Evolutionary conservation across 2,888 invertebrate species (phyloP), one percentile per base, ranked within the genome.

Genomic region (Artemia sp.): DNA sequence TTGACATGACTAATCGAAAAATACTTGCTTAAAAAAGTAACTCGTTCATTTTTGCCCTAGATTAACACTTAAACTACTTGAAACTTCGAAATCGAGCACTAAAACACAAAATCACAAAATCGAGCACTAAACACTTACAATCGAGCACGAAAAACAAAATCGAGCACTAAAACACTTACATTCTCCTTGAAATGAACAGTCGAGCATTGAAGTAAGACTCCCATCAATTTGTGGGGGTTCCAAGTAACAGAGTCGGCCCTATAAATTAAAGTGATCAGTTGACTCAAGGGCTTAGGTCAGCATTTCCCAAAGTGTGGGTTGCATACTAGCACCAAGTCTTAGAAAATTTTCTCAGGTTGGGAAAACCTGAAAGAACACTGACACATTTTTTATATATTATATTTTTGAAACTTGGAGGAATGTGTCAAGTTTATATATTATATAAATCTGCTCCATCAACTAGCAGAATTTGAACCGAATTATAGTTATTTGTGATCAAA

Each of bases 201-300:
- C 71, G 95, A 96, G 81, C 97, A 98, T 77, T 98, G 98, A 68
- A 98, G 84, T 69, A 94, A 83, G 1, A 92, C 90, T 0, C 96
- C 96, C 92, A 99, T 93, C 78, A 98, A 83, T 81, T 98, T 99
- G 81, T 99, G 98, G 14, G 98, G 98, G 82, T 98, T 98, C 97
- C 97, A 99, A 67, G 96, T 95, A 73, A 97, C 89, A 9, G 95
- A 95, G 79, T 94, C 87, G 72, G 92, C 92, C 76, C 94, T 94
- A 83, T 14, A n/a, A 51, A 51, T 38, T 38, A 38, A 38, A 38
- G 38, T 38, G 38, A 38, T 38, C 38, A 38, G 38, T 38, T 3
- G 38, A 38, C 38, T 38, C 38, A 38, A 38, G 38, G 38, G 38
- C 38, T 38, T 38, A 38, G 38, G 38, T 38, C 38, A 38, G 38